Evolutionary conservation across 2,797 vertebrate species (phyloP).

Genomic region (Aselliscus stoliczkanus): DNA sequence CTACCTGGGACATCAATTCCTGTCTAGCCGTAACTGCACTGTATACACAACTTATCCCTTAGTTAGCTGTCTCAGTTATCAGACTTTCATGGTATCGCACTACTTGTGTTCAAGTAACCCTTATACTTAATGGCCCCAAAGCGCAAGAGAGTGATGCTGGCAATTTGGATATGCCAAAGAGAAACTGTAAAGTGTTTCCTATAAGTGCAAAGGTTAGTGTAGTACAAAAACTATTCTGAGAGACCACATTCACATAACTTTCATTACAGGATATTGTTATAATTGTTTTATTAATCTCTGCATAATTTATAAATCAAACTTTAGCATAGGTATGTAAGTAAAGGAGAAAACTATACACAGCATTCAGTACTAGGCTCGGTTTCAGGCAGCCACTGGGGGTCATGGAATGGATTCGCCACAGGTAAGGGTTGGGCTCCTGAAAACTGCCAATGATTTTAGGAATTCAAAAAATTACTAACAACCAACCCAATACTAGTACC

Average conservation of each 20-base stretch:
- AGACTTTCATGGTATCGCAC: not conserved
- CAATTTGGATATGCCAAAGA: not conserved
- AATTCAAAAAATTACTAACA: not conserved
- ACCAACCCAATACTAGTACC: not conserved
- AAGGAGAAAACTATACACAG: not conserved
- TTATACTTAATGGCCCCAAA: not conserved
- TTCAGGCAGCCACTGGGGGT: not conserved
- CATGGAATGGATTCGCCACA: not conserved
- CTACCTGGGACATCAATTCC: not conserved
- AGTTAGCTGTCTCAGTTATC: not conserved
- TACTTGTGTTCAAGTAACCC: not conserved
- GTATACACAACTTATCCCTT: not conserved
- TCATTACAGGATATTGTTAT: not conserved
- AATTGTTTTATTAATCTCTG: not conserved
- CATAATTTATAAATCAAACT: not conserved
- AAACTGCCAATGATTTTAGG: not conserved
- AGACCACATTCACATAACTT: not conserved
- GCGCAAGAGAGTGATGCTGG: not conserved
- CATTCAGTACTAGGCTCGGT: not conserved
- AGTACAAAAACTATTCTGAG: not conserved
- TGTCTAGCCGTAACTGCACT: not conserved
- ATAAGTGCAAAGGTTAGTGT: not conserved
- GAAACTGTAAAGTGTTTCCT: not conserved
- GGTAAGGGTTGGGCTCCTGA: not conserved
- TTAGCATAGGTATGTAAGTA: not conserved